These are phyloP conservation scores for Oriolus oriolus DNA, from an alignment of 2,113 vertebrate species.

Conservation along the genomic window DNA sequence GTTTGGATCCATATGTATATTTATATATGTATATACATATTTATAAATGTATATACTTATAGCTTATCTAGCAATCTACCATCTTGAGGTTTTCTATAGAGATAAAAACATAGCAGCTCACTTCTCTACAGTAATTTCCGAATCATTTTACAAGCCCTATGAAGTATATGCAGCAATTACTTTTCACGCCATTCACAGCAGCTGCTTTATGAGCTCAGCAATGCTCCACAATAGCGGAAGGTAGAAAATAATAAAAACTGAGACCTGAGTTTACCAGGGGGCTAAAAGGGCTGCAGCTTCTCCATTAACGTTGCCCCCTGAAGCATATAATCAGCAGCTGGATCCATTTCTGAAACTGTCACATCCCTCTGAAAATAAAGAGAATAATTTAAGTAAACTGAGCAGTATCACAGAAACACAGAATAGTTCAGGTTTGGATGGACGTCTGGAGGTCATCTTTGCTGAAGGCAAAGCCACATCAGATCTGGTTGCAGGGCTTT, in stretches of 20 bases:
- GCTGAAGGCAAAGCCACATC: not conserved
- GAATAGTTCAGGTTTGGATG: not conserved
- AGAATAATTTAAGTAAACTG: slow-evolving; percentile 20
- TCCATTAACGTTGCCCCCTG: not conserved
- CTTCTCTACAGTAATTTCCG: not conserved
- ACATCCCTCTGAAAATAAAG: slow-evolving; percentile 6
- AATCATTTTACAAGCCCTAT: slow-evolving; percentile 15
- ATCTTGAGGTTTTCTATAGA: not conserved
- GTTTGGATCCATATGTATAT: not conserved
- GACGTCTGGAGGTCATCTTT: not conserved
- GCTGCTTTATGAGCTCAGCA: slow-evolving; percentile 33
- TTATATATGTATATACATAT: not conserved
- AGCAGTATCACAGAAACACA: not conserved
- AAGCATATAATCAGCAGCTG: slow-evolving; percentile 51
- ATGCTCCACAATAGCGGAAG: not conserved
- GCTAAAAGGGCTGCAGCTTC: slow-evolving; percentile 5
- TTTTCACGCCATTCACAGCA: slow-evolving; percentile 32
- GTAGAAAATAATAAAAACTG: slow-evolving; percentile 30
- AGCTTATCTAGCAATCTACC: not conserved
- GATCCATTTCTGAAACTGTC: slow-evolving; percentile 26
- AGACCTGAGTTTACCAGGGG: slow-evolving; percentile 27
- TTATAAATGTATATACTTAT: not conserved
- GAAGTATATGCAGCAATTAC: slow-evolving; percentile 42
- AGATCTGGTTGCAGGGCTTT: not conserved
- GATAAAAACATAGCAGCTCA: slow-evolving; percentile 14